Evolutionary conservation across 2,888 invertebrate genomes (phyloP).

Genomic region (Apamea epomidion): DNA sequence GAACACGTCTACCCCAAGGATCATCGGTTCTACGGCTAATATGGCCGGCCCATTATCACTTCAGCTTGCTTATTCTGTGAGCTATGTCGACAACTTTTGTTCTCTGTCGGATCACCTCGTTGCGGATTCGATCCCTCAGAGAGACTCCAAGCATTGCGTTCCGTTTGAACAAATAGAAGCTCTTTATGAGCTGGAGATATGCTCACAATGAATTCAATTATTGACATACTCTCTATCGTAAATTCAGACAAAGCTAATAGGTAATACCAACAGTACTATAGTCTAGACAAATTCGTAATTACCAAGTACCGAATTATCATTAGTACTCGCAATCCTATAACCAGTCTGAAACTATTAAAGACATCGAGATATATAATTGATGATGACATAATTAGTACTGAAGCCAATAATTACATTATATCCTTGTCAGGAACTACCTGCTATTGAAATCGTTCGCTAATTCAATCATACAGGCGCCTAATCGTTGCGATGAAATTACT

Average conservation of each 20-base stretch:
- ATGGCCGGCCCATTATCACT: no score
- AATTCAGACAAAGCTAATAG: not conserved
- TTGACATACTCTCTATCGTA: not conserved
- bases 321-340: not conserved
- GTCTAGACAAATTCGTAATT: slow-evolving; percentile 1
- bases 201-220: not conserved
- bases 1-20: no score
- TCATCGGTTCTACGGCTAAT: no score
- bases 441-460: slow-evolving; percentile 55
- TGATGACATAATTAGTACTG: slow-evolving; percentile 30
- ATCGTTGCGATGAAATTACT: slow-evolving; percentile 52
- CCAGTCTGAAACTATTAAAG: not conserved
- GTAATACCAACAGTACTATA: not conserved
- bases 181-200: not conserved
- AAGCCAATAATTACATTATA: slow-evolving; percentile 49
- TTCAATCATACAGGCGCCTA: slow-evolving; percentile 52
- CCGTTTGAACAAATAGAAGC: no score
- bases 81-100: no score
- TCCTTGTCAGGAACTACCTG: slow-evolving; percentile 43
- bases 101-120: no score
- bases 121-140: no score
- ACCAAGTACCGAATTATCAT: not conserved
- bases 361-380: slow-evolving; percentile 1
- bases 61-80: no score
- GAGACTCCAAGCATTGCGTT: no score